Percentiles rank a stretch among this genome's conserved stretches.
These are phyloP conservation scores for Eremophila alpestris DNA, from an alignment of 2,797 vertebrate genomes.

Conservation along the genomic window DNA sequence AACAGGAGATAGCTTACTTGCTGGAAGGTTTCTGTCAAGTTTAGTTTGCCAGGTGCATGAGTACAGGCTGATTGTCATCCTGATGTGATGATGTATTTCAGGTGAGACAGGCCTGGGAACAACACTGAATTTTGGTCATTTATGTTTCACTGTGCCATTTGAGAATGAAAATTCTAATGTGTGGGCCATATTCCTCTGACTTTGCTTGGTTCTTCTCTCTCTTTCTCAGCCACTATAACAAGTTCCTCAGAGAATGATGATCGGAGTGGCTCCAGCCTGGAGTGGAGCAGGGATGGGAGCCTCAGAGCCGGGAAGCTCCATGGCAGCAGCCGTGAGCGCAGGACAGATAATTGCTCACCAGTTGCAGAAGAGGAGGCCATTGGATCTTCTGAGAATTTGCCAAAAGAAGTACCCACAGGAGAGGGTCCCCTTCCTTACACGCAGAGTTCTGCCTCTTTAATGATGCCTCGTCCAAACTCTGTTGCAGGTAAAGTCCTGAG, in stretches of 20 bases:
- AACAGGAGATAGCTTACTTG: background rate
- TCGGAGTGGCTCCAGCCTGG: constrained; percentile 96
- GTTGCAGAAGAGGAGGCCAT: constrained; percentile 92
- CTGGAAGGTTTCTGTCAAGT: background rate
- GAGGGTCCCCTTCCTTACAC: constrained; percentile 87
- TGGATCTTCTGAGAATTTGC: constrained; percentile 77
- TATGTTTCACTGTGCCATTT: background rate
- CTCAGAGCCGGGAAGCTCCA: constrained; percentile 85
- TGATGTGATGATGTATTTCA: background rate
- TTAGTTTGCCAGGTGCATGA: background rate
- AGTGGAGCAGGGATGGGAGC: constrained; percentile 96
- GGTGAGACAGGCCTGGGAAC: background rate
- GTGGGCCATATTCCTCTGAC: background rate
- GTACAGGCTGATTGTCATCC: background rate
- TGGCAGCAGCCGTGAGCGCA: constrained; percentile 82
- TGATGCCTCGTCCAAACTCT: constrained; percentile 98
- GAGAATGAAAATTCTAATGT: background rate
- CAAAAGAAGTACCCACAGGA: constrained; percentile 76
- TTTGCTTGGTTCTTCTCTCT: background rate
- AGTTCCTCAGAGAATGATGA: constrained; percentile 99
- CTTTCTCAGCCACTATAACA: constrained; percentile 90
- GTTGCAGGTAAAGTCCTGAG: constrained; percentile 89
- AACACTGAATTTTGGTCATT: background rate
- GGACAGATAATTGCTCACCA: constrained; percentile 92
- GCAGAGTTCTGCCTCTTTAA: constrained; percentile 83